Evolutionary conservation across 35 echinoderm and acorn worm species (phyloP).

Genomic region (Apostichopus japonicus): DNA sequence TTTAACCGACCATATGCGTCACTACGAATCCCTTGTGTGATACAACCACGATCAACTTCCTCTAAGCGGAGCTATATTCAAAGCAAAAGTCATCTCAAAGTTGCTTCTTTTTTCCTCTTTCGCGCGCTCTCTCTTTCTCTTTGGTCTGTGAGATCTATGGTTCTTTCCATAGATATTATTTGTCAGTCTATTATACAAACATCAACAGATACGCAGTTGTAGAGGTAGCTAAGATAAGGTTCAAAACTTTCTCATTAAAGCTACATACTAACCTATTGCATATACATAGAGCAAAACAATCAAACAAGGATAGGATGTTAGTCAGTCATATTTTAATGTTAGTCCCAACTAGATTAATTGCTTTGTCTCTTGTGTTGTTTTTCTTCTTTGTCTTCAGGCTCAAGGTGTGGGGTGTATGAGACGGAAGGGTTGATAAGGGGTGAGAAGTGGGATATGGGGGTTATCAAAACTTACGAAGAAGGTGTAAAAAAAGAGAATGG

Average conservation of each 20-base stretch:
- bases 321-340: no score
- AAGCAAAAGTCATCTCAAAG: not conserved
- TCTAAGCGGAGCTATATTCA: not conserved
- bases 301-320: no score
- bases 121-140: not conserved
- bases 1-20: not conserved
- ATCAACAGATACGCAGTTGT: not conserved
- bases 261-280: not conserved
- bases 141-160: not conserved
- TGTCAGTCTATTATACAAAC: not conserved
- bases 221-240: not conserved
- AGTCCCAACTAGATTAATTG: no score
- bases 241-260: not conserved
- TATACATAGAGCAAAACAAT: no score
- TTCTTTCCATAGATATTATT: not conserved
- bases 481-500: no score
- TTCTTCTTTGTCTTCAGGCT: no score
- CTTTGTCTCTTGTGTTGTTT: no score
- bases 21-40: not conserved
- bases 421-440: no score
- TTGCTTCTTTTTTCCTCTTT: no score
- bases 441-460: no score
- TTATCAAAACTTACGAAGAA: no score
- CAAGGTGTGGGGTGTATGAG: no score
- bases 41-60: not conserved